Percentiles rank a stretch among this genome's conserved stretches.
These are phyloP conservation scores for Maccullochella peelii DNA, from an alignment of 2,113 vertebrate species.

Conservation along the genomic window DNA sequence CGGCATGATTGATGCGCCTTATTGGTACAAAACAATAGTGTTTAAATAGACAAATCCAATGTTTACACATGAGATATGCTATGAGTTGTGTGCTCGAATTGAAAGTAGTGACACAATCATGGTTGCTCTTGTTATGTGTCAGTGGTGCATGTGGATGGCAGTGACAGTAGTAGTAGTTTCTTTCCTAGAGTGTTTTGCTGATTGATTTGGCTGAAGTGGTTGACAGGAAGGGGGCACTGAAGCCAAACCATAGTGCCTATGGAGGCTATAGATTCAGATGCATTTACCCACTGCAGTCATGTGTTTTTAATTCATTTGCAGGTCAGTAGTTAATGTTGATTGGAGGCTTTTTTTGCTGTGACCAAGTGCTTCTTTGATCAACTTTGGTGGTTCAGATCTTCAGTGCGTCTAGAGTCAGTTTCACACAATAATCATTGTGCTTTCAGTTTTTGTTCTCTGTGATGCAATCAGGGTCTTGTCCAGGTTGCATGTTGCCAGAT, in stretches of 20 bases:
- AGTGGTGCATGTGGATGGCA: neutral
- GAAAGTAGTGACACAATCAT: neutral
- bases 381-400: neutral
- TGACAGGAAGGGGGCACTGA: neutral
- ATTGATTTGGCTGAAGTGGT: neutral
- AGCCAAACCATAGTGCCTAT: neutral
- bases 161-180: neutral
- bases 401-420: neutral
- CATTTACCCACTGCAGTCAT: neutral
- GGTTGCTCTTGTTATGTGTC: neutral
- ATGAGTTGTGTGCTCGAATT: neutral
- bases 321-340: neutral
- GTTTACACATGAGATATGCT: neutral
- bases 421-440: neutral
- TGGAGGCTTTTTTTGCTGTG: neutral
- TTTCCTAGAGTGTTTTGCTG: neutral
- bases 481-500: neutral
- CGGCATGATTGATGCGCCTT: neutral
- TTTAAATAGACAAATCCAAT: neutral
- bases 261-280: neutral
- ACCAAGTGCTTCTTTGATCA: too few species aligned
- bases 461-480: neutral
- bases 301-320: neutral
- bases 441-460: neutral
- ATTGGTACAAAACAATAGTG: neutral